These are phyloP conservation scores for Dermatophagoides farinae DNA, from an alignment of 1,140 invertebrate genomes.

Conservation along the genomic window DNA sequence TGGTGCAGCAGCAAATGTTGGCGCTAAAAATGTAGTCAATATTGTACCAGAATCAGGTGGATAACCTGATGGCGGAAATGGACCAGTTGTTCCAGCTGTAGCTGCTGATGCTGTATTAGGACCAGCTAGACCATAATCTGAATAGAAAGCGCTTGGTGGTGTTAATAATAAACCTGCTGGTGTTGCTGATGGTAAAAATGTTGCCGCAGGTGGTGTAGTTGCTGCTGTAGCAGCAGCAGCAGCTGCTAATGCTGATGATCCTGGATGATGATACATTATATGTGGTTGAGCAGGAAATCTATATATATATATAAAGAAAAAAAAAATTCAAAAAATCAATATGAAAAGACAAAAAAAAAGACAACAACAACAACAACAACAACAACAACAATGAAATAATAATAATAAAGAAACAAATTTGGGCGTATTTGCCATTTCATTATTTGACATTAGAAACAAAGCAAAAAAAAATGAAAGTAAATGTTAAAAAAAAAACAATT, in stretches of 20 bases:
- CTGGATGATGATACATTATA: neutral
- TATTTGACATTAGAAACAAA: too few species aligned
- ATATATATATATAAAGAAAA: neutral
- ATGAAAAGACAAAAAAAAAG: neutral
- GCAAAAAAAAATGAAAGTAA: too few species aligned
- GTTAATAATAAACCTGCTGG: neutral
- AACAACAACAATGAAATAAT: neutral
- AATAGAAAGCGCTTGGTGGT: neutral
- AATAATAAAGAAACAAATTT: too few species aligned
- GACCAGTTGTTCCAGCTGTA: neutral
- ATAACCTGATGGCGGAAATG: neutral
- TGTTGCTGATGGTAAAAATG: slow-evolving; percentile 4
- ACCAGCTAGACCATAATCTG: neutral
- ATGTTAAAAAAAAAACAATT: too few species aligned
- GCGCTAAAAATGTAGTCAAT: neutral
- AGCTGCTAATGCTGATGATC: neutral
- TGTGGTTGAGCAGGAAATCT: neutral
- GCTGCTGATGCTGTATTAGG: neutral
- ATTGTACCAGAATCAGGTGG: neutral
- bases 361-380: neutral
- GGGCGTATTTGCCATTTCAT: too few species aligned
- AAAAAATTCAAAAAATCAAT: neutral
- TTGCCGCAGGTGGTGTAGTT: neutral
- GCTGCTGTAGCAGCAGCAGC: neutral
- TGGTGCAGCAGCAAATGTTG: neutral